Base-by-base conservation (phyloP, 2,888 invertebrate species). In the Hirtodrosophila confusa region DNA sequence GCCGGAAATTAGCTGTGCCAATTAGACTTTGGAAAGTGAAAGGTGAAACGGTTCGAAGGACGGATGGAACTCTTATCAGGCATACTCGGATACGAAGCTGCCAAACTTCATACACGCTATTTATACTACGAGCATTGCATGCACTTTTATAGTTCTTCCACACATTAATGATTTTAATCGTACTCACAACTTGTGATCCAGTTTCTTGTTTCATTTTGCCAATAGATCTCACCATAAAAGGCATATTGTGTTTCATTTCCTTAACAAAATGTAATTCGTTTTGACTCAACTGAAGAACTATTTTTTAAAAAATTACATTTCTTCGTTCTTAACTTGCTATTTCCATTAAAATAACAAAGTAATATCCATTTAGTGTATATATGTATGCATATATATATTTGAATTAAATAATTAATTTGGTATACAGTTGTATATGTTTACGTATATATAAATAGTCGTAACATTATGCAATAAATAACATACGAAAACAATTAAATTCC, bases 1-100 rank as follows among this genome's bases (percentile, higher is more conserved):
- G 23, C 63, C 80, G 80, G 70, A 82, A 86, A 77, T 80, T 80
- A 58, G 40, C 58, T 40, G 40, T 65, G 63, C 64, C 68, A 80
- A 82, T 80, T 80, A 75, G 60, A 60, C 24, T n/a, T n/a, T 11
- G 23, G 35, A 56, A 78, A 78, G 57, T 40, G 57, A 69, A 72
- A 74, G 56, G 41, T 9, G 2, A 23, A 33, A 41, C 33, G 7
- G 4, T 7, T 11, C 11, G 41, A 66, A 60, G 69, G 70, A 63
- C 55, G 33, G 4, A 49, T 44, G 23, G 9, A 12, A 39, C 47
- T 33, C 37, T 45, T 56, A 24, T 63, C 31, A 27, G 11, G 11
- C 11, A 17, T 39, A 23, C 33, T 11, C 39, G 17, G 5, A 27
- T 27, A 2, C 17, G 17, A 23, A 41, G 29, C 36, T 11, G 31